Conservation (phyloP, 2,888 invertebrate species). For the Meteorus cinctellus region DNA sequence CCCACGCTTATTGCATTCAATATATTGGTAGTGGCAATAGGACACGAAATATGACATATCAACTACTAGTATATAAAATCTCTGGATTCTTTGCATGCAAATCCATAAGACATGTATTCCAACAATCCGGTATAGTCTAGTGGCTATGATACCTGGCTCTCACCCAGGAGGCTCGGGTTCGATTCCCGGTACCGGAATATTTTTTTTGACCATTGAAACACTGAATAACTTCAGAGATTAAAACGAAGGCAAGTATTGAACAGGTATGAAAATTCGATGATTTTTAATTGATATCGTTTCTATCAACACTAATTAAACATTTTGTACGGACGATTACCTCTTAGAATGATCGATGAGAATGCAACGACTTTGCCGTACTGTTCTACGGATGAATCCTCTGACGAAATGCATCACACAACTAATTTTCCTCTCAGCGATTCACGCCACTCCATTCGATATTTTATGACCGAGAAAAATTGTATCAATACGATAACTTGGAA, state of each 20-base stretch:
- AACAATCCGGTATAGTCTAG: conserved; percentile 4
- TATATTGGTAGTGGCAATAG: too few species aligned
- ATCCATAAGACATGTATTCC: neutral
- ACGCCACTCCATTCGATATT: conserved; percentile 41
- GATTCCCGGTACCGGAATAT: conserved; percentile 19
- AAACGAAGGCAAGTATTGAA: too few species aligned
- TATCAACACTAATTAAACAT: conserved; percentile 2
- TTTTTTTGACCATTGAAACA: neutral
- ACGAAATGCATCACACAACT: conserved; percentile 66
- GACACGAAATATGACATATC: too few species aligned
- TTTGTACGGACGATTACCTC: conserved; percentile 60
- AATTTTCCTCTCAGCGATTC: conserved; percentile 10
- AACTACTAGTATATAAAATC: too few species aligned
- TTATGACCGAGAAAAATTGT: conserved; percentile 46
- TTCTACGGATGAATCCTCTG: conserved; percentile 61
- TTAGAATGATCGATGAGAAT: conserved; percentile 57
- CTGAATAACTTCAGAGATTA: neutral
- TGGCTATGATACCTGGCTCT: conserved; percentile 18
- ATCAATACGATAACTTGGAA: conserved; percentile 53
- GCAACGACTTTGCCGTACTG: conserved; percentile 61
- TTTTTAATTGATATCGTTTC: too few species aligned
- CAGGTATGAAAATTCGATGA: too few species aligned
- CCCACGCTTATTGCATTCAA: too few species aligned
- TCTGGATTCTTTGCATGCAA: too few species aligned
- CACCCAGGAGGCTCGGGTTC: conserved; percentile 10